A percentile compares a stretch with the other conserved stretches of the same genome.
phyloP scores from a whole-genome alignment of 2,888 invertebrate species.

The Antheraea assamensis region DNA sequence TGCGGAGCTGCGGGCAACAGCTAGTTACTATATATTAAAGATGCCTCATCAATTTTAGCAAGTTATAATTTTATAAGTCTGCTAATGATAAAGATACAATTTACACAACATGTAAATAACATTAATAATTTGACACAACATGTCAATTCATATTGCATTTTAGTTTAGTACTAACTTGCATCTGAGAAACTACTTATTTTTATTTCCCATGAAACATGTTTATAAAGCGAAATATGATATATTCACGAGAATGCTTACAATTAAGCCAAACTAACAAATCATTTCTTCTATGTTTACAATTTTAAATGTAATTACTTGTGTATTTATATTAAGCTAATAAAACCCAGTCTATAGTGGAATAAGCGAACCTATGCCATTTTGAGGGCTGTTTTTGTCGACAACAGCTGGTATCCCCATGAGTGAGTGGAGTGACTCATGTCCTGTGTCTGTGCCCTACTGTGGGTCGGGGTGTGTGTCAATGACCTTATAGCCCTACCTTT shows the following conservation, averaged over 20 bases:
- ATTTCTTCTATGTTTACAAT: neutral
- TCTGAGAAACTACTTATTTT: neutral
- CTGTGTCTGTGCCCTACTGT: constrained; percentile 73
- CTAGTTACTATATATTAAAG: neutral
- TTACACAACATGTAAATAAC: neutral
- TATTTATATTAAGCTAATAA: constrained; percentile 27
- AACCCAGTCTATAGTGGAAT: constrained; percentile 31
- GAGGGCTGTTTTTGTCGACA: constrained; percentile 77
- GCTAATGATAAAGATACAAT: neutral
- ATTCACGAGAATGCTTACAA: neutral
- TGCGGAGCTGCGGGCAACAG: no score
- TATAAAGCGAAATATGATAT: neutral
- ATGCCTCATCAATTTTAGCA: neutral
- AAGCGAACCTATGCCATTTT: constrained; percentile 48
- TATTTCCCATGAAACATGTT: neutral
- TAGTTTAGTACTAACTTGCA: neutral
- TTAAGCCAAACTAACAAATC: neutral
- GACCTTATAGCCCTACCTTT: constrained; percentile 76
- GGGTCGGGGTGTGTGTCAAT: constrained; percentile 78
- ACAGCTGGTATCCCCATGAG: constrained; percentile 79
- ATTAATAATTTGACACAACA: neutral
- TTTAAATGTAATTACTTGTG: neutral
- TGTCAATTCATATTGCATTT: neutral
- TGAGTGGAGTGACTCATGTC: constrained; percentile 79
- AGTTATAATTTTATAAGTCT: neutral